Evolutionary conservation across 2,888 invertebrate genomes (phyloP), one percentile per base, ranked within the genome.

Genomic region (Macropis europaea): DNA sequence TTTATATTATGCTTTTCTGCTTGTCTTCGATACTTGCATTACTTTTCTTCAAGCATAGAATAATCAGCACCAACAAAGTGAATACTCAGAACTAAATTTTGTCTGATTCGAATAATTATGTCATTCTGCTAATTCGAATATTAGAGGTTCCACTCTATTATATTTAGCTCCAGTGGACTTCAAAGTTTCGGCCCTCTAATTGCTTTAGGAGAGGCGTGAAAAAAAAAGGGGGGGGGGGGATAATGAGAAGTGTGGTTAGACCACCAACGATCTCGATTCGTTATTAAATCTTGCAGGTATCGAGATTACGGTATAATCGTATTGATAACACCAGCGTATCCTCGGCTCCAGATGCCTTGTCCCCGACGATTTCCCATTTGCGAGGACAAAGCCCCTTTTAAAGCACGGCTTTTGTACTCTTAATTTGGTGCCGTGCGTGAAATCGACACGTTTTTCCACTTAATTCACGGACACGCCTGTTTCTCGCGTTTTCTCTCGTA

Each of bases 381-480:
- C 76, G 73, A 73, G 77, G 77, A 82, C 79, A 81, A 81, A 78
- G 75, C 36, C 73, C 79, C 82, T 82, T 82, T 79, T 79, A 82
- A 83, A 82, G 79, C 81, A 72, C 74, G 66, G 66, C 79, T 53
- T 81, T 82, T 83, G 80, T 82, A 57, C 71, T 68, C 68, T 73
- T 82, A 82, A 82, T 82, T 73, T 71, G 70, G 68, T 73, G 69
- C 82, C 75, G 82, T 82, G 80, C 82, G 82, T 83, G 82, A 83
- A 83, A 83, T 83, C 81, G 79, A 83, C 80, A 82, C 78, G 82
- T 82, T 83, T 83, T 82, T 80, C 82, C 76, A 80, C 80, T 82
- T 82, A 82, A 82, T 82, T 82, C 79, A 78, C 82, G 70, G 74
- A 77, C 82, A 78, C 79, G 73, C 69, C 72, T 63, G 57, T 56